Evolutionary conservation across 1,140 invertebrate species (phyloP).

Genomic region (Phenacoccus solenopsis): DNA sequence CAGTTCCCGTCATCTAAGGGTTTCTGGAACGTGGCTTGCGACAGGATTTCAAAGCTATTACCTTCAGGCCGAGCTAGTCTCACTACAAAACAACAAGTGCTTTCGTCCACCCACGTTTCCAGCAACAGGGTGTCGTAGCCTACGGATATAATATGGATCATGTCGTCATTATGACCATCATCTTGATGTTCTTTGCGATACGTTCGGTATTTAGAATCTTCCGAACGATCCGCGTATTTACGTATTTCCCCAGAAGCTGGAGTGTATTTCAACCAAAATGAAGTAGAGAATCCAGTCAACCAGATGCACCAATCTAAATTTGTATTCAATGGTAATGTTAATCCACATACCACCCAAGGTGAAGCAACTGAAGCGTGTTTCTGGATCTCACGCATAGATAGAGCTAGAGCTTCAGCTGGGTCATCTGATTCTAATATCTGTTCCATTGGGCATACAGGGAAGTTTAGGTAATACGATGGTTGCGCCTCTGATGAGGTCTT

Average conservation of each 20-base stretch:
- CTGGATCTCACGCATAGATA: constrained; percentile 24
- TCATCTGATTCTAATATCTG: constrained; percentile 20
- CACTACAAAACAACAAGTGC: constrained; percentile 24
- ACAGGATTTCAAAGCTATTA: constrained; percentile 39
- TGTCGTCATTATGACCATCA: constrained; percentile 17
- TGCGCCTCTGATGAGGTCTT: constrained; percentile 33
- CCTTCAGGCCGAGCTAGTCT: constrained; percentile 43
- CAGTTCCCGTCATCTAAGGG: constrained; percentile 39
- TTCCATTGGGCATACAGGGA: constrained; percentile 34
- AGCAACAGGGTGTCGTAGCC: constrained; percentile 40
- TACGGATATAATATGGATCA: constrained; percentile 41
- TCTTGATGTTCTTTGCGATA: constrained; percentile 18
- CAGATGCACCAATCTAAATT: constrained; percentile 44
- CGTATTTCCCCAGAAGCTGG: constrained; percentile 7
- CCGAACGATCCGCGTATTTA: constrained; percentile 19
- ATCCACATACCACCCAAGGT: constrained; percentile 39
- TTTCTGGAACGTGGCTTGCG: constrained; percentile 38
- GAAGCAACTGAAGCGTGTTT: constrained; percentile 28
- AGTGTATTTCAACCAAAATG: constrained; percentile 37
- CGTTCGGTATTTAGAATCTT: constrained; percentile 15
- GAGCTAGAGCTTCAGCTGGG: constrained; percentile 28
- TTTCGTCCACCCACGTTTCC: constrained; percentile 26
- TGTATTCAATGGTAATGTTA: constrained; percentile 38
- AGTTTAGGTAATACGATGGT: constrained; percentile 45
- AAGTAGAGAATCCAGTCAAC: constrained; percentile 45